These are phyloP conservation scores for Aegithalos caudatus DNA, from an alignment of 2,113 vertebrate species.

Conservation along the genomic window DNA sequence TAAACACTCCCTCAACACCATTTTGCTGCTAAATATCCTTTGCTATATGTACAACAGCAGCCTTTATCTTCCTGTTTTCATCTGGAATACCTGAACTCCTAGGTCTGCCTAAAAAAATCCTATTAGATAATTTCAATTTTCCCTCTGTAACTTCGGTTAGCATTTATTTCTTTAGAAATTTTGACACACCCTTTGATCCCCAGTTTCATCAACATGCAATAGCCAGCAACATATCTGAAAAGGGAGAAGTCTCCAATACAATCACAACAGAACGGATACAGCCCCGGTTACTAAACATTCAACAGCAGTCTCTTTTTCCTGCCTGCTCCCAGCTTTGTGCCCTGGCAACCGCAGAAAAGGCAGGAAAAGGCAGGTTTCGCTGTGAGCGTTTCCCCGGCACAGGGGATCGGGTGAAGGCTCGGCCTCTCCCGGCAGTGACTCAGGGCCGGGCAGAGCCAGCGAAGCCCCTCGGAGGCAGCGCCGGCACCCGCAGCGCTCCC, in stretches of 20 bases:
- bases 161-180: background rate
- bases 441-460: background rate
- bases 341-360: background rate
- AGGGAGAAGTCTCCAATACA: background rate
- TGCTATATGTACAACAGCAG: background rate
- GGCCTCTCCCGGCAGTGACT: background rate
- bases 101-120: background rate
- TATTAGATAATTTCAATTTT: background rate
- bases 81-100: background rate
- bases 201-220: fast-evolving
- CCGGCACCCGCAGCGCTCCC: background rate
- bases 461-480: background rate
- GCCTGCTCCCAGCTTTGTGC: background rate
- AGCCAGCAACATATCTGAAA: background rate
- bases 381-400: background rate
- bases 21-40: background rate
- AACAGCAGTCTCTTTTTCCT: background rate
- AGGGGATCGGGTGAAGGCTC: background rate
- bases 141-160: no score
- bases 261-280: background rate
- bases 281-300: background rate
- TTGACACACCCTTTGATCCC: background rate
- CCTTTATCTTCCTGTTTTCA: background rate
- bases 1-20: background rate
- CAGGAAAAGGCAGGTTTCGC: background rate